Conservation (phyloP, 2,797 vertebrate genomes). For the Crax fasciolata region DNA sequence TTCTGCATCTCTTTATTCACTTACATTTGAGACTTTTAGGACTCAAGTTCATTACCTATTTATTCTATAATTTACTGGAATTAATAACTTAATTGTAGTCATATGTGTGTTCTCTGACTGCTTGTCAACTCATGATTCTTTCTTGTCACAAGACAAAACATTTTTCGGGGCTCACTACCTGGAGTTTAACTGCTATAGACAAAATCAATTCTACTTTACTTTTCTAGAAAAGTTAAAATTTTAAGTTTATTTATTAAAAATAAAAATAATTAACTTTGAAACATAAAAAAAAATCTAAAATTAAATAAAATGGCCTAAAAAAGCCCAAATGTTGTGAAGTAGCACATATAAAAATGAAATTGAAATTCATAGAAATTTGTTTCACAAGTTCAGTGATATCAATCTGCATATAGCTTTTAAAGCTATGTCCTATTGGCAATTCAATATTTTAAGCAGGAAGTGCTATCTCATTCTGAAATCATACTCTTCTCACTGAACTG, state of each 20-base stretch:
- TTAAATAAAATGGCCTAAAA: too few species aligned
- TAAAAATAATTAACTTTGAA: not conserved
- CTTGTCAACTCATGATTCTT: not conserved
- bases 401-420: not conserved
- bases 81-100: not conserved
- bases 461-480: not conserved
- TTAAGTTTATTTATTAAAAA: not conserved
- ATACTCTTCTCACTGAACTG: not conserved
- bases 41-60: not conserved
- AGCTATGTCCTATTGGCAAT: not conserved
- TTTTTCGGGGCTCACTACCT: not conserved
- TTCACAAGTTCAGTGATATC: not conserved
- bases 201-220: not conserved
- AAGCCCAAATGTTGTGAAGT: not conserved
- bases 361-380: not conserved
- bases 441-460: not conserved
- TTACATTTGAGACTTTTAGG: not conserved
- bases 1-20: not conserved
- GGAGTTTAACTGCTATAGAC: not conserved
- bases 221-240: not conserved
- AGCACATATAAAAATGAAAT: not conserved
- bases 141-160: not conserved
- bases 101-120: not conserved
- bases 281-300: not conserved
- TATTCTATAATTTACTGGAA: not conserved